phyloP scores from a whole-genome alignment of 2,888 invertebrate genomes.

The Flabesymbios commensalis region DNA sequence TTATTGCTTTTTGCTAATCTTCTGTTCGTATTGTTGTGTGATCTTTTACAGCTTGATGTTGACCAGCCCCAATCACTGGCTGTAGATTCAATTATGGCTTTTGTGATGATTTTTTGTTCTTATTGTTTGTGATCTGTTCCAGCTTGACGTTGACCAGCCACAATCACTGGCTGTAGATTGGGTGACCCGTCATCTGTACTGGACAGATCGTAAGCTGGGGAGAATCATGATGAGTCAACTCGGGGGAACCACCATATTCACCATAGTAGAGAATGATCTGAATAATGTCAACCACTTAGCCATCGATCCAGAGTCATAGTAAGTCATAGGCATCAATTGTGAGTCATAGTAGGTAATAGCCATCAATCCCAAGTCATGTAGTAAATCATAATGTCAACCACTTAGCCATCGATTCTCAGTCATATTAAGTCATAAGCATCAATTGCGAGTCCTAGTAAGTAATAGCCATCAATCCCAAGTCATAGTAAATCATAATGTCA shows the following conservation, averaged over 20 bases:
- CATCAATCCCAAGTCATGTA: too few relatives aligned
- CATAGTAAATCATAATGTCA: too few relatives aligned
- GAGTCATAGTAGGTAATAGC: too few relatives aligned
- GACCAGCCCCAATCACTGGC: not conserved
- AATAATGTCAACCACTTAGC: slow-evolving; percentile 24
- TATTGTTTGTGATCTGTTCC: not conserved
- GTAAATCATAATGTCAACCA: too few relatives aligned
- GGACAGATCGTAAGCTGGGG: slow-evolving; percentile 60
- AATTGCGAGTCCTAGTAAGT: too few relatives aligned
- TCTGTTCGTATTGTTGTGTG: not conserved
- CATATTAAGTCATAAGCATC: too few relatives aligned
- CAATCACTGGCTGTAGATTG: slow-evolving; percentile 65
- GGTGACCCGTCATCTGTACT: slow-evolving; percentile 63
- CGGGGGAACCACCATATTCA: slow-evolving; percentile 3
- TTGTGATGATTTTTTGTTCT: not conserved
- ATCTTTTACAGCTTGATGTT: not conserved
- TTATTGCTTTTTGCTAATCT: not conserved
- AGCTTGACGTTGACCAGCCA: slow-evolving; percentile 14
- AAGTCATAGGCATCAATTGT: too few relatives aligned
- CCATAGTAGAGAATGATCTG: slow-evolving; percentile 22
- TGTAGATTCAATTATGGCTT: not conserved
- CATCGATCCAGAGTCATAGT: slow-evolving; percentile 28
- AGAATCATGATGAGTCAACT: slow-evolving; percentile 20
- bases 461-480: too few relatives aligned
- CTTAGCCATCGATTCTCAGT: too few relatives aligned